Percentiles rank a stretch among this genome's conserved stretches.
phyloP scores from a whole-genome alignment of 2,888 invertebrate genomes.

The Ischnus inquisitorius region DNA sequence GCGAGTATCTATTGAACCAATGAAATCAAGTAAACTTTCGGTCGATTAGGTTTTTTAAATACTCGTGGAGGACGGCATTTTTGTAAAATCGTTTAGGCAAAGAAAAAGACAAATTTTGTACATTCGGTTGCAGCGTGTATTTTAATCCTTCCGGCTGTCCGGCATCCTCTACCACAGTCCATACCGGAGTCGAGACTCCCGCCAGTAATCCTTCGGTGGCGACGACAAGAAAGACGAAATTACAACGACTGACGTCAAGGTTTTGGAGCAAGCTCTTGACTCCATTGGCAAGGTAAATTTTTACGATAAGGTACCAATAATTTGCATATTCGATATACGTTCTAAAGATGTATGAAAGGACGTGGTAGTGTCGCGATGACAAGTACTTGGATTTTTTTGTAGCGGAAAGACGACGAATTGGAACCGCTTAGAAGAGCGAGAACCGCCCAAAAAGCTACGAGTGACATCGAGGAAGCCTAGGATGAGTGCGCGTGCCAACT shows the following conservation, averaged over 20 bases:
- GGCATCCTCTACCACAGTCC: slow-evolving; percentile 72
- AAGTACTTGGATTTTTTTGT: too few relatives aligned
- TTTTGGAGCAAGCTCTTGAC: slow-evolving; percentile 95
- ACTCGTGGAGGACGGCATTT: not conserved
- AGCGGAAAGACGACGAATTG: not conserved
- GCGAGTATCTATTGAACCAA: slow-evolving; percentile 52
- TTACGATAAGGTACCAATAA: not conserved
- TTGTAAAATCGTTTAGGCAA: not conserved
- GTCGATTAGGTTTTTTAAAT: not conserved
- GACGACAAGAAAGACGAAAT: slow-evolving; percentile 84
- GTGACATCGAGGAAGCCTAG: slow-evolving; percentile 80
- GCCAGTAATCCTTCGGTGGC: slow-evolving; percentile 72
- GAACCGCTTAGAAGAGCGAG: slow-evolving; percentile 88
- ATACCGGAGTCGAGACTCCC: slow-evolving; percentile 76
- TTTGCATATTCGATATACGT: not conserved
- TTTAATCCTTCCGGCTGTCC: slow-evolving; percentile 69
- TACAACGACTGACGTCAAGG: slow-evolving; percentile 93
- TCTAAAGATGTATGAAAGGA: too few relatives aligned
- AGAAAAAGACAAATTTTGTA: slow-evolving; percentile 59
- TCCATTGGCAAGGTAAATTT: slow-evolving; percentile 87
- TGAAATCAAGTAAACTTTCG: not conserved
- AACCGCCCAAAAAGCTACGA: slow-evolving; percentile 90
- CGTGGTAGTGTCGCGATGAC: too few relatives aligned
- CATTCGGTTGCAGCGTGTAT: slow-evolving; percentile 72
- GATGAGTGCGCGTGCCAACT: slow-evolving; percentile 94